Conservation (phyloP, 2,797 vertebrate species). For the Xiphophorus birchmanni region DNA sequence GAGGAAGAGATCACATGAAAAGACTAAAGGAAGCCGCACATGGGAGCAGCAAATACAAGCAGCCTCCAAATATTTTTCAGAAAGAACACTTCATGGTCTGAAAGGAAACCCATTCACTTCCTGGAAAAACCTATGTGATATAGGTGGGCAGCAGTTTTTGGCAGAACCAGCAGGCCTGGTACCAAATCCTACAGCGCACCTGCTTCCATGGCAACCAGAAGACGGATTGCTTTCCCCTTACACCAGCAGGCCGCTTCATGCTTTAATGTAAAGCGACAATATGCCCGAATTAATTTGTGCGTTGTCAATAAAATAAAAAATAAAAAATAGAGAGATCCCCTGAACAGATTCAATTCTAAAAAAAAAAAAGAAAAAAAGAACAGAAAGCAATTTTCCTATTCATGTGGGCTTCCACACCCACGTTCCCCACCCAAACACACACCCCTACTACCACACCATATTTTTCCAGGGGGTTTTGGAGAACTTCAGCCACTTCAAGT, state of each 20-base stretch:
- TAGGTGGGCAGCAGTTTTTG: slow-evolving; percentile 75
- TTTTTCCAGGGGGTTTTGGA: slow-evolving; percentile 60
- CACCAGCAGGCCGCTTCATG: slow-evolving; percentile 73
- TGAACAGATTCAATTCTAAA: slow-evolving; percentile 63
- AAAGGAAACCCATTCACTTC: slow-evolving; percentile 49
- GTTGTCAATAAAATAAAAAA: slow-evolving; percentile 54
- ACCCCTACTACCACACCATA: slow-evolving; percentile 36
- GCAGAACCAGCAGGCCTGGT: slow-evolving; percentile 59
- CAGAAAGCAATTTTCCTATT: slow-evolving; percentile 63
- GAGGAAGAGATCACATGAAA: slow-evolving; percentile 45
- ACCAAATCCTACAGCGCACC: slow-evolving; percentile 66
- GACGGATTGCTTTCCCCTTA: slow-evolving; percentile 72
- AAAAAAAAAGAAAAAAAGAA: slow-evolving; percentile 11
- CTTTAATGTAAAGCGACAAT: slow-evolving; percentile 85
- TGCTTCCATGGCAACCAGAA: slow-evolving; percentile 82
- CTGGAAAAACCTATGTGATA: slow-evolving; percentile 61
- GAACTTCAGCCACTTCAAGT: slow-evolving; percentile 73
- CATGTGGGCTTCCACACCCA: slow-evolving; percentile 33
- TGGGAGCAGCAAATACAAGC: slow-evolving; percentile 34
- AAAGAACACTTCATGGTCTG: slow-evolving; percentile 37
- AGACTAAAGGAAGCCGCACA: slow-evolving; percentile 35
- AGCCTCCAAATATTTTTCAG: slow-evolving; percentile 22
- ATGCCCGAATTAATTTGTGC: slow-evolving; percentile 79
- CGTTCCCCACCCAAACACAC: slow-evolving; percentile 10
- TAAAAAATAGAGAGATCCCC: slow-evolving; percentile 29